phyloP scores from a whole-genome alignment of 2,113 vertebrate genomes.

The Brachypodius melanocephalos region DNA sequence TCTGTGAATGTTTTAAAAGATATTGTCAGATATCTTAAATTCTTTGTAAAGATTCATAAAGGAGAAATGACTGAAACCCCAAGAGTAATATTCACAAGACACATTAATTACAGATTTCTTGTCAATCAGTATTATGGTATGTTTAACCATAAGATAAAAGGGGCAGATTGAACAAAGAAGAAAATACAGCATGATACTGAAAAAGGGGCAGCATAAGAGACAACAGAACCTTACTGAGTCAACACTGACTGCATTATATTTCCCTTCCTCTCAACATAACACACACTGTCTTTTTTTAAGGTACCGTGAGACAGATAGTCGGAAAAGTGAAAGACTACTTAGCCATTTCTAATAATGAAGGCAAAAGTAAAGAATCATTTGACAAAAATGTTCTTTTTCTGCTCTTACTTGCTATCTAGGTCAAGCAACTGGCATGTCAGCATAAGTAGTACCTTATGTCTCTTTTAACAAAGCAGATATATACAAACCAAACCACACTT shows the following conservation, averaged over 20 bases:
- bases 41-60: neutral
- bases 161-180: neutral
- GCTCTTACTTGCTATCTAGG: neutral
- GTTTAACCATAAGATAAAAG: neutral
- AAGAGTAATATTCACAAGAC: neutral
- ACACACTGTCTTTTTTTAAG: neutral
- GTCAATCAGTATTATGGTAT: slow-evolving; percentile 27
- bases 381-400: neutral
- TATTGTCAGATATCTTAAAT: neutral
- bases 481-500: neutral
- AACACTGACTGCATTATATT: neutral
- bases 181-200: neutral
- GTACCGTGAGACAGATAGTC: neutral
- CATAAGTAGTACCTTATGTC: neutral
- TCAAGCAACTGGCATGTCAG: neutral
- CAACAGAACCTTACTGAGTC: neutral
- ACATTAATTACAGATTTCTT: slow-evolving; percentile 59
- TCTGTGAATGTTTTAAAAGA: neutral
- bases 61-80: neutral
- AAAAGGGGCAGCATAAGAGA: neutral
- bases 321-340: neutral
- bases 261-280: neutral
- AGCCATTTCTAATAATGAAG: neutral
- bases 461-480: neutral
- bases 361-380: neutral